Evolutionary conservation across 2,888 invertebrate species (phyloP).

Genomic region (Cosmorhoe ocellata): DNA sequence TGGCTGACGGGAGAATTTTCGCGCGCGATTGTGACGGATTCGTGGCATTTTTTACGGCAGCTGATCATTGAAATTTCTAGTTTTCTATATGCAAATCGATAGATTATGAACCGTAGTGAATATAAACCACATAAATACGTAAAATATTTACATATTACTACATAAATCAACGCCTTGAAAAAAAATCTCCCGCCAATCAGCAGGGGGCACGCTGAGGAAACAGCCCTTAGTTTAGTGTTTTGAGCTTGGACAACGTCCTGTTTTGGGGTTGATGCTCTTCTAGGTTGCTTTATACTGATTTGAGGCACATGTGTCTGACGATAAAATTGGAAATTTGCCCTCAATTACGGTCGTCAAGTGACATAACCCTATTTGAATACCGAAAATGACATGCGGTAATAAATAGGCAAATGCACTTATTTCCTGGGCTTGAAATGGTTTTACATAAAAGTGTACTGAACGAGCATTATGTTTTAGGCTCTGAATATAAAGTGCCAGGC

Average conservation of each 20-base stretch:
- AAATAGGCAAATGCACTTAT: slow-evolving; percentile 56
- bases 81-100: slow-evolving; percentile 47
- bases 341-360: slow-evolving; percentile 73
- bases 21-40: slow-evolving; percentile 82
- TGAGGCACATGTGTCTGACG: slow-evolving; percentile 38
- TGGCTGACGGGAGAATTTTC: slow-evolving; percentile 79
- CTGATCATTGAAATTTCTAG: slow-evolving; percentile 59
- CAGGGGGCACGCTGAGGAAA: slow-evolving; percentile 76
- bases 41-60: slow-evolving; percentile 80
- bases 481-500: slow-evolving; percentile 51
- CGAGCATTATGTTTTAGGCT: slow-evolving; percentile 56
- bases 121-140: slow-evolving; percentile 42
- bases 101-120: slow-evolving; percentile 52
- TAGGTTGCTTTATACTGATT: slow-evolving; percentile 40
- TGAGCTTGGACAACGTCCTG: slow-evolving; percentile 39
- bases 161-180: slow-evolving; percentile 55
- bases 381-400: slow-evolving; percentile 80
- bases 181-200: slow-evolving; percentile 78
- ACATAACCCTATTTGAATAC: slow-evolving; percentile 81
- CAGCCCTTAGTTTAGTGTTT: slow-evolving; percentile 46
- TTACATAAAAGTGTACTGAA: slow-evolving; percentile 40
- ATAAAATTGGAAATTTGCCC: slow-evolving; percentile 57
- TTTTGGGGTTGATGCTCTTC: slow-evolving; percentile 34
- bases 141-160: slow-evolving; percentile 38
- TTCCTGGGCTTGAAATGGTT: slow-evolving; percentile 42